These are phyloP conservation scores for Nematopogon swammerdamellus DNA, from an alignment of 2,888 invertebrate species.

Conservation along the genomic window DNA sequence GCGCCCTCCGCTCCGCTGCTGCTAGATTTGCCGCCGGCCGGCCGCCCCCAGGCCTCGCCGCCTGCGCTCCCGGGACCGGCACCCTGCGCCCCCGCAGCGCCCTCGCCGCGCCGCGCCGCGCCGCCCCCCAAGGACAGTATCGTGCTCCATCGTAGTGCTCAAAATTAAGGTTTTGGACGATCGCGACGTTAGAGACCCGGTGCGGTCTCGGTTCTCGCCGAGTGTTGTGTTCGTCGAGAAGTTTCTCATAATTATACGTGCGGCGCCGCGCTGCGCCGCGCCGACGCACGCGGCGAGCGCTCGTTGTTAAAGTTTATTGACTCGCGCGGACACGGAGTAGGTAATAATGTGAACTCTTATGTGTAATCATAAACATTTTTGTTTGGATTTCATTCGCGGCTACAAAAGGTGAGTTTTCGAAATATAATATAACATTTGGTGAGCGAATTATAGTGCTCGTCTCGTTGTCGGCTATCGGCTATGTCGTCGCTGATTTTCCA, in stretches of 20 bases:
- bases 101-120: slow-evolving; percentile 20
- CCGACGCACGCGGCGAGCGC: background rate
- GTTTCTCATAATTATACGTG: background rate
- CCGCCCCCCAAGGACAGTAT: slow-evolving; percentile 21
- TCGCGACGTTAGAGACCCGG: background rate
- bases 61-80: slow-evolving; percentile 8
- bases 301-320: background rate
- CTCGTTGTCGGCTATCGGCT: no score
- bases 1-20: slow-evolving; percentile 19
- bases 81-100: slow-evolving; percentile 17
- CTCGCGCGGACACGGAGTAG: background rate
- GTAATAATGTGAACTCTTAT: background rate
- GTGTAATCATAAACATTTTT: background rate
- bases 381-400: background rate
- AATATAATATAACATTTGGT: no score
- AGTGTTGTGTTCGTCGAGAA: background rate
- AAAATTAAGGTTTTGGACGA: background rate
- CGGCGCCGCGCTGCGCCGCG: background rate
- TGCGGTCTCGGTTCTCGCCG: background rate
- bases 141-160: slow-evolving; percentile 18
- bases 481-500: no score
- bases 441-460: no score
- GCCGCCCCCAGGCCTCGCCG: background rate
- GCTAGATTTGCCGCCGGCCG: slow-evolving; percentile 9
- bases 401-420: no score